Base-by-base conservation (phyloP, 1,140 invertebrate genomes). In the Psilanteris sp. region DNA sequence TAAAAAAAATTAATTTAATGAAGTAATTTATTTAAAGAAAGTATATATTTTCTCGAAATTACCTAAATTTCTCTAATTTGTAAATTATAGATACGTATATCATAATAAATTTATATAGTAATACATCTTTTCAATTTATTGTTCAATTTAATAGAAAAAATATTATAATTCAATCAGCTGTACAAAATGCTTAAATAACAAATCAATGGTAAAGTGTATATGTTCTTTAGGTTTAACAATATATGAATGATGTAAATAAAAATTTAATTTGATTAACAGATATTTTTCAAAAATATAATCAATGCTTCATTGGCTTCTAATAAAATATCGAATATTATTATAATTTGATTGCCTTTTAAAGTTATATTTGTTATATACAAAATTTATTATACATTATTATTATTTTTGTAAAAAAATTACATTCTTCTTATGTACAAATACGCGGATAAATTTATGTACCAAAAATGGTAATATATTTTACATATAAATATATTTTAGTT, bases 121-220 rank as follows among this genome's bases (percentile, higher is more conserved):
- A n/a, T n/a, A n/a, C n/a, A n/a, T n/a, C n/a, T n/a, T 26, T 29
- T 29, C 8, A 44, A 44, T 16, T 14, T 5, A 7, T 24, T 11
- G 10, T 15, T 44, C 18, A 20, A 20, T 20, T 20, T 5, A 20
- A 3, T 20, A 3, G 18, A 48, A 32, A 32, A 48, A 32, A 4
- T 7, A 32, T 16, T 29, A 11, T 48, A 32, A 29, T 32, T 18
- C 2, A 36, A 4, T 3, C 5, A 22, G 31, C 18, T 34, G 46
- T 34, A 10, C 29, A 50, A 50, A 50, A 50, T 36, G 46, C 31
- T 6, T 20, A 50, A 50, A 50, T 20, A 8, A 11, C 10, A 16
- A 31, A 10, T 20, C 9, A 4, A 48, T n/a, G 3, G 11, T 9
- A 20, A 10, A 18, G 9, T 18, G 10, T 32, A 2, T 27, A 27